Base-by-base conservation (phyloP, 2,797 vertebrate species). In the Echiichthys vipera region DNA sequence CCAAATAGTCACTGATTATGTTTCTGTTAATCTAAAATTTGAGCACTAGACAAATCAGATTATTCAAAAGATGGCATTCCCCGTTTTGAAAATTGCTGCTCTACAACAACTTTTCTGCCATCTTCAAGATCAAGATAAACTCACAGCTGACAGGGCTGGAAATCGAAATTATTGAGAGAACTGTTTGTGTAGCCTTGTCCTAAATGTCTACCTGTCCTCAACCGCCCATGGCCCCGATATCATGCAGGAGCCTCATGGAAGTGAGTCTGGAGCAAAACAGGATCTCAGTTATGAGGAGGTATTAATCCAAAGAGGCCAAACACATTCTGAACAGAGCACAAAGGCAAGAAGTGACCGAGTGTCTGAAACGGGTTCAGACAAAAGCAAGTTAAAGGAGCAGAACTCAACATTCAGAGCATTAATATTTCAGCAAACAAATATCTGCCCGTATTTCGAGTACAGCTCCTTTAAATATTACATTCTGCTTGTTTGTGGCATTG, bases 401-500 rank as follows among this genome's bases (percentile, higher is more conserved):
- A n/a, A n/a, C n/a, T n/a, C n/a, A n/a, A n/a, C n/a, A n/a, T n/a
- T n/a, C n/a, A n/a, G n/a, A n/a, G n/a, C n/a, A n/a, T n/a, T n/a
- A n/a, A n/a, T n/a, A n/a, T n/a, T n/a, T n/a, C n/a, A n/a, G n/a
- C n/a, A n/a, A n/a, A n/a, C n/a, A n/a, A n/a, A n/a, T n/a, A n/a
- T n/a, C n/a, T n/a, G n/a, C n/a, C n/a, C n/a, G n/a, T n/a, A n/a
- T n/a, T n/a, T n/a, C n/a, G n/a, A n/a, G n/a, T n/a, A n/a, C 1
- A 64, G 71, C 74, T 9, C 64, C 71, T 62, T 10, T 66, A 67
- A 74, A 47, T 54, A 42, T 84, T 89, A 92, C 91, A 90, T 92
- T 91, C 88, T 71, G 72, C 71, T 40, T 47, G 67, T 62, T 72
- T 36, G 32, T 47, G 75, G 27, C 5, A 3, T 69, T n/a, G 22